Evolutionary conservation across 2,888 invertebrate species (phyloP), one percentile per base, ranked within the genome.

Genomic region (Diploptera punctata): DNA sequence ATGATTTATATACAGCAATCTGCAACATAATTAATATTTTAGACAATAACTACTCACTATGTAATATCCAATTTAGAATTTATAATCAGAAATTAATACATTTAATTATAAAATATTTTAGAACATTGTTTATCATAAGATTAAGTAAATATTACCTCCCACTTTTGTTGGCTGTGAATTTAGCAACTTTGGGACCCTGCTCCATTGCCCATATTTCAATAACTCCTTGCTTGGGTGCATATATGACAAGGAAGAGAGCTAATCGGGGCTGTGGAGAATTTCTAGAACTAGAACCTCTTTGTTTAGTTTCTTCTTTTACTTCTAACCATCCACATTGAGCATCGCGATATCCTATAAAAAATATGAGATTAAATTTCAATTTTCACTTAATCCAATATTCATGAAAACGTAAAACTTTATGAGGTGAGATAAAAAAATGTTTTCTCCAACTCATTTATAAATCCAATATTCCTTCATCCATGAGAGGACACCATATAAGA

Each of bases 291-390:
- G 77, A 75, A 68, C 77, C 33, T 73, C 70, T 75, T 0, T 77
- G 77, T 10, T 74, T 74, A 26, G 76, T 72, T 74, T 88, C 89
- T 79, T 94, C 93, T 38, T 87, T 86, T 0, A 94, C 93, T 83
- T 95, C 93, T 52, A 98, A 85, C 89, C 98, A 99, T 1, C 94
- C 95, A 81, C 97, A 95, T 81, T 98, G 94, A 0, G 98, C 98
- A 81, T 98, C 96, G 67, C 98, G 87, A 82, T 97, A 99, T 3
- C 99, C 86, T 84, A 75, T 29, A 65, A 4, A 18, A 43, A 18
- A 16, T n/a, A n/a, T n/a, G n/a, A n/a, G n/a, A n/a, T n/a, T n/a
- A n/a, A n/a, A n/a, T n/a, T n/a, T n/a, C n/a, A n/a, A n/a, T n/a
- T n/a, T n/a, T n/a, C n/a, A n/a, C n/a, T n/a, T n/a, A n/a, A n/a